Percentiles rank a stretch among this genome's conserved stretches.
Conservation (phyloP, 2,797 vertebrate species). For the Nothura maculosa region DNA sequence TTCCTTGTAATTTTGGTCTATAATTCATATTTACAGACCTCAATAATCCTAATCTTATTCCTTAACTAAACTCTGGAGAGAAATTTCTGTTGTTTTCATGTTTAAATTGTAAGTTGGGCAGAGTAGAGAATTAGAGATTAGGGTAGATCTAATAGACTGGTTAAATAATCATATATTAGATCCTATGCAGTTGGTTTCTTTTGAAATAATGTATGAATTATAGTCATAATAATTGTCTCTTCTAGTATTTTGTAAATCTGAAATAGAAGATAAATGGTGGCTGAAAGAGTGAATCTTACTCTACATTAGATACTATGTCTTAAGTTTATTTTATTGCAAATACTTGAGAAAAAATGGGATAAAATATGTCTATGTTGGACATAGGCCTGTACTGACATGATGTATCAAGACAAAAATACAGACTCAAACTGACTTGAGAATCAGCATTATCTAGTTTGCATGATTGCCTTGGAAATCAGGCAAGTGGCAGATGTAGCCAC, state of each 20-base stretch:
- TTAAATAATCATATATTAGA: background rate
- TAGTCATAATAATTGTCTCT: background rate
- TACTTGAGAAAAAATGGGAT: background rate
- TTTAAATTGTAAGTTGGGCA: background rate
- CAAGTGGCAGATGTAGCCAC: background rate
- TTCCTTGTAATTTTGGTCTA: background rate
- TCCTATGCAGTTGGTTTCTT: background rate
- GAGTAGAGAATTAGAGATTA: background rate
- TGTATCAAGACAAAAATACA: background rate
- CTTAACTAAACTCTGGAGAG: background rate
- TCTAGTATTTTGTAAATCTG: background rate
- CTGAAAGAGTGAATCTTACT: background rate
- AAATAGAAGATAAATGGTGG: background rate
- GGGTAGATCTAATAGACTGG: background rate
- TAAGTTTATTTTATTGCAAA: background rate
- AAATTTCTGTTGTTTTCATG: background rate
- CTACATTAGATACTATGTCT: background rate
- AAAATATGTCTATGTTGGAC: background rate
- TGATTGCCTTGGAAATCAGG: background rate
- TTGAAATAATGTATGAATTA: background rate
- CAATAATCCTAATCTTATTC: background rate
- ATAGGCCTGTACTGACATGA: background rate
- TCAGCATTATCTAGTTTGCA: background rate
- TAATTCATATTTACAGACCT: background rate
- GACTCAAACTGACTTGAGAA: fast-evolving